Evolutionary conservation across 2,113 vertebrate genomes (phyloP).

Genomic region (Pica pica): DNA sequence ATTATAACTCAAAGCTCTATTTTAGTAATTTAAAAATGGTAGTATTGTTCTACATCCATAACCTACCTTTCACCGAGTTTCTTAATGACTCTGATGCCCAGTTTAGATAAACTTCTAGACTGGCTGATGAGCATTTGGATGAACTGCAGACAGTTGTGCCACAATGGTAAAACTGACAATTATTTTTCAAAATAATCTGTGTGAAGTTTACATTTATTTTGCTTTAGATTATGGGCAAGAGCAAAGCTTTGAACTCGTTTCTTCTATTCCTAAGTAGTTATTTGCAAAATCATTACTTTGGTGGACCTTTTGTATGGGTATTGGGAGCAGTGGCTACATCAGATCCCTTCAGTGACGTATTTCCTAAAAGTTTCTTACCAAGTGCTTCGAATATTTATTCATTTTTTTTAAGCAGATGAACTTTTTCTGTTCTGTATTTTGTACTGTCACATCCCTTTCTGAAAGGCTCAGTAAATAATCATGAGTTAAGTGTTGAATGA

Average conservation of each 20-base stretch:
- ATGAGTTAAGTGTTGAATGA: not conserved
- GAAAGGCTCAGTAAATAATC: not conserved
- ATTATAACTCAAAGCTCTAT: slow-evolving; percentile 61
- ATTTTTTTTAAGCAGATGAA: not conserved
- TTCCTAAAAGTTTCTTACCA: not conserved
- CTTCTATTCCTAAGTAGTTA: not conserved
- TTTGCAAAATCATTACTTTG: not conserved
- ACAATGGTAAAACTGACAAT: not conserved
- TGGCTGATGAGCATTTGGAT: not conserved
- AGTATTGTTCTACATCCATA: slow-evolving; percentile 21
- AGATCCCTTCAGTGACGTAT: not conserved
- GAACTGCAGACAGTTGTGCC: not conserved
- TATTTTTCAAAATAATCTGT: not conserved
- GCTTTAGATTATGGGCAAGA: not conserved
- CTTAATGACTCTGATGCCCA: not conserved
- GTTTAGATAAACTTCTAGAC: not conserved
- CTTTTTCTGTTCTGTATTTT: not conserved
- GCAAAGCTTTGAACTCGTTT: not conserved
- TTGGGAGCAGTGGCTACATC: not conserved
- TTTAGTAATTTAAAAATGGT: slow-evolving; percentile 38
- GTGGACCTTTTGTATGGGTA: not conserved
- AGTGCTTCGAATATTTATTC: not conserved
- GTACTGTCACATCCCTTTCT: not conserved
- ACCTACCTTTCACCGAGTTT: not conserved
- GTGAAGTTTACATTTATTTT: not conserved